Conservation (phyloP, 2,888 invertebrate genomes). For the Mamestra brassicae region DNA sequence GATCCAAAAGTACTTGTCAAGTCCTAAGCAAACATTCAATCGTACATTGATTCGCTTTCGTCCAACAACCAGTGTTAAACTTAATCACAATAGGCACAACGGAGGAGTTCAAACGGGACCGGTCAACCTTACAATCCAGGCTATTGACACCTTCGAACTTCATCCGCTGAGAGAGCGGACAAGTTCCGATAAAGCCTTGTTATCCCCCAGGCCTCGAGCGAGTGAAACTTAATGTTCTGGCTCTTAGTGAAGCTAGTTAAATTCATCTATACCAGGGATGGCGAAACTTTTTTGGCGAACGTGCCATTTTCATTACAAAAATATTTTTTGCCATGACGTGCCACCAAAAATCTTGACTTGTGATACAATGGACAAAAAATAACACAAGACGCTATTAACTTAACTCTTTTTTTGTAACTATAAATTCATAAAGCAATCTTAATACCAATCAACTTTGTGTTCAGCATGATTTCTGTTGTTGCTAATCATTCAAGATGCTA, state of each 20-base stretch:
- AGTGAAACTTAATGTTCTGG: constrained; percentile 19
- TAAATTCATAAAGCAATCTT: no score
- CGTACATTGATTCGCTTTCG: not conserved
- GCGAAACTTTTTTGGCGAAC: no score
- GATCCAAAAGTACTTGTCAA: not conserved
- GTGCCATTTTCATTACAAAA: no score
- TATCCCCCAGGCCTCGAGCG: not conserved
- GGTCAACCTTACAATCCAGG: constrained; percentile 20
- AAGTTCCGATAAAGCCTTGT: constrained; percentile 23
- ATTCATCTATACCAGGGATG: not conserved
- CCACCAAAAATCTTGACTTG: no score
- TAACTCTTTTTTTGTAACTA: no score
- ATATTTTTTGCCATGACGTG: no score
- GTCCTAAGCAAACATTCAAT: constrained; percentile 2
- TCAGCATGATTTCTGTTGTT: no score
- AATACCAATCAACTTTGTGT: no score
- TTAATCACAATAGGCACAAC: not conserved
- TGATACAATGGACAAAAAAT: no score
- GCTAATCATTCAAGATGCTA: no score
- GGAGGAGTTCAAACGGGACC: constrained; percentile 11
- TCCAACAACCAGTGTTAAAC: constrained; percentile 3
- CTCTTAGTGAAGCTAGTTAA: not conserved
- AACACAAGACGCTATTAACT: no score
- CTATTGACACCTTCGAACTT: constrained; percentile 30
- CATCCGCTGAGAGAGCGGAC: constrained; percentile 10